These are phyloP conservation scores for Euwallacea similis DNA, from an alignment of 1,140 invertebrate genomes.

Conservation along the genomic window DNA sequence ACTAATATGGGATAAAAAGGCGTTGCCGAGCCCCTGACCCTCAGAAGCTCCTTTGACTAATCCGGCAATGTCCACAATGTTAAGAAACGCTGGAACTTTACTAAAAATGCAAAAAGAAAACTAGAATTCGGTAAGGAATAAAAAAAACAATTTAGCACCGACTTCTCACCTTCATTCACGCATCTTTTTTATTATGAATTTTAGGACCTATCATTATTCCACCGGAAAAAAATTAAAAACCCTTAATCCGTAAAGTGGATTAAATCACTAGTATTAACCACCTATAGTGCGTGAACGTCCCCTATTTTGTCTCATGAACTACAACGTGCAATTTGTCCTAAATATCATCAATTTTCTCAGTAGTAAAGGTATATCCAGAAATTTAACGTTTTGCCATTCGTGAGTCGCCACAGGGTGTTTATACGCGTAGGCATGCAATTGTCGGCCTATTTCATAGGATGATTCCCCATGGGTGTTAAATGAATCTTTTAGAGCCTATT, in stretches of 20 bases:
- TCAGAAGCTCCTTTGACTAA: conserved; percentile 97
- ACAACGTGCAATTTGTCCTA: conserved; percentile 29
- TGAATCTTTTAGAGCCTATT: not conserved
- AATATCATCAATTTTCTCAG: conserved; percentile 18
- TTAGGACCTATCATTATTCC: conserved; percentile 7
- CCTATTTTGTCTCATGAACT: conserved; percentile 14
- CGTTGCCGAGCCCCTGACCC: conserved; percentile 97
- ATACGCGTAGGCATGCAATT: conserved; percentile 19
- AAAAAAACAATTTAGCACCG: no score
- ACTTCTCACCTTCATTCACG: not conserved
- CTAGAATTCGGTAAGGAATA: no score
- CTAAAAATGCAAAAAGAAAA: conserved; percentile 58
- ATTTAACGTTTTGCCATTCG: conserved; percentile 24
- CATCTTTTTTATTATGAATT: conserved; percentile 15
- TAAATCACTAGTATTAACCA: conserved; percentile 25
- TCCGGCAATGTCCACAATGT: conserved; percentile 98
- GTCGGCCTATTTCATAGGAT: conserved; percentile 4
- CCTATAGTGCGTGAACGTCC: conserved; percentile 23
- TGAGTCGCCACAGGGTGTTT: conserved; percentile 25
- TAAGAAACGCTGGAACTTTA: conserved; percentile 96
- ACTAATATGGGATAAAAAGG: conserved; percentile 97
- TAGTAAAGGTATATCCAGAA: conserved; percentile 8
- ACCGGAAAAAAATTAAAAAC: conserved; percentile 15
- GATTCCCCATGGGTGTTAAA: conserved; percentile 11
- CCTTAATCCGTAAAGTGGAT: conserved; percentile 13